Percentiles rank a stretch among this genome's conserved stretches.
These are phyloP conservation scores for Oplegnathus fasciatus DNA, from an alignment of 2,113 vertebrate species.

Conservation along the genomic window DNA sequence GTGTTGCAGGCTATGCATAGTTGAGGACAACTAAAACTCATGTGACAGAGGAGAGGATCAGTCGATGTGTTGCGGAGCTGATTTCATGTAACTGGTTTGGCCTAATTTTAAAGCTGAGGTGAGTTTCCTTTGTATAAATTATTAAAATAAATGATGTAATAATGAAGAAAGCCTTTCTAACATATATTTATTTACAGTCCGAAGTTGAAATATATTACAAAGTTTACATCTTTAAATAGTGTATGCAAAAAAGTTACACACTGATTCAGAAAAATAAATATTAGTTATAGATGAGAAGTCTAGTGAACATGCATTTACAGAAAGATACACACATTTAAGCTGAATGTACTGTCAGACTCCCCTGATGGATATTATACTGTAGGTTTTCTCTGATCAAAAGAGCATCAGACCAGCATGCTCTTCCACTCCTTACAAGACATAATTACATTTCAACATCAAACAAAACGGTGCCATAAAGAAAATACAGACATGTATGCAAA, in stretches of 20 bases:
- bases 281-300: neutral
- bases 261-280: conserved; percentile 3
- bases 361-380: conserved; percentile 3
- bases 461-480: conserved; percentile 41
- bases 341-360: neutral
- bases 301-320: neutral
- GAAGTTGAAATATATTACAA: neutral
- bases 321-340: neutral
- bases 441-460: conserved; percentile 72
- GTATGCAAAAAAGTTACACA: neutral
- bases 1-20: conserved; percentile 47
- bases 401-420: conserved; percentile 35
- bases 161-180: neutral
- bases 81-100: neutral
- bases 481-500: conserved; percentile 41
- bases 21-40: neutral
- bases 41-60: conserved; percentile 13
- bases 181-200: conserved; percentile 2
- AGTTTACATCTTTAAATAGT: neutral
- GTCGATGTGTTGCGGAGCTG: neutral
- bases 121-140: neutral
- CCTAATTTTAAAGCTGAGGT: neutral
- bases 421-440: neutral
- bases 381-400: conserved; percentile 34
- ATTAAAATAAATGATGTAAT: neutral